Conservation (phyloP, 2,113 vertebrate genomes). For the Xerus inauris region DNA sequence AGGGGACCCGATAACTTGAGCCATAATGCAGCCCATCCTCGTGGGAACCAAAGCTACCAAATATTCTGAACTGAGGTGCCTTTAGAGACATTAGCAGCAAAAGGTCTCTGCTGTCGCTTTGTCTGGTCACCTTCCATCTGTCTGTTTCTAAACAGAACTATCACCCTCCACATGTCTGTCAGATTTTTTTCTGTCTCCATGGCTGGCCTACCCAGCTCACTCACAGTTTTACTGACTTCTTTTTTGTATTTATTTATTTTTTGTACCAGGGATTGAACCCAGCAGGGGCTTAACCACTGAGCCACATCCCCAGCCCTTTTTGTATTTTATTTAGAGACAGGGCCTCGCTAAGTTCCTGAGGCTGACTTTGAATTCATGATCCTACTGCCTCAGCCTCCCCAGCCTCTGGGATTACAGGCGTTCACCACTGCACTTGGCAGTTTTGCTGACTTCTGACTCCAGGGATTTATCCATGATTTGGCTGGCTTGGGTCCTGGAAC, state of each 20-base stretch:
- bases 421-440: no score
- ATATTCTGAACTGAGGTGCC: background rate
- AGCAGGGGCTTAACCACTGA: no score
- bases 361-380: no score
- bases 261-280: no score
- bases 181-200: background rate
- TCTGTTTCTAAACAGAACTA: background rate
- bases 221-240: background rate
- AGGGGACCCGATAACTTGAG: background rate
- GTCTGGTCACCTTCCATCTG: background rate
- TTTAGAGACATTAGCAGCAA: background rate
- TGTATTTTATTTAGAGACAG: no score
- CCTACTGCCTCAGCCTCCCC: no score
- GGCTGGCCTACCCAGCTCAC: background rate
- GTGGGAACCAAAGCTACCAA: background rate
- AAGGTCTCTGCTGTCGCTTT: background rate
- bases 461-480: background rate
- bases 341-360: no score
- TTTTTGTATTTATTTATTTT: no score
- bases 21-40: background rate
- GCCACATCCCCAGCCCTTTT: no score
- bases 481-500: background rate
- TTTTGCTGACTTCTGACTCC: background rate
- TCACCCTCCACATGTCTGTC: background rate
- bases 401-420: no score